Conservation (phyloP, 1,140 invertebrate genomes). For the Drosophila ambigua region DNA sequence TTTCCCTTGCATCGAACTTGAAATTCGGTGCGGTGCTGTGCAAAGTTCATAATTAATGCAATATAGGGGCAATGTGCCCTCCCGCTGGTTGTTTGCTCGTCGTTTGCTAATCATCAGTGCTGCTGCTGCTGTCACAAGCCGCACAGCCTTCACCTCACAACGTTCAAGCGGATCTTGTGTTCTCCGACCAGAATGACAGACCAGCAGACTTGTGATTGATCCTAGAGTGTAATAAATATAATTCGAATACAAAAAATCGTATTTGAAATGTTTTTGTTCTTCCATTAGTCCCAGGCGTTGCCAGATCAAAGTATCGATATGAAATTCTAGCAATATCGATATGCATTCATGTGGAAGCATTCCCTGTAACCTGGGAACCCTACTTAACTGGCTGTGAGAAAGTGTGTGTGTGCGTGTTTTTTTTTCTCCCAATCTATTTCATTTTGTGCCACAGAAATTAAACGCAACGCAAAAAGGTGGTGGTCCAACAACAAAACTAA, state of each 20-base stretch:
- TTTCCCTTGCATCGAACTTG: too few species aligned
- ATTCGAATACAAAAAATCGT: background rate
- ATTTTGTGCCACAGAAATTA: conserved; percentile 5
- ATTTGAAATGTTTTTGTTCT: background rate
- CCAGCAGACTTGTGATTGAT: conserved; percentile 22
- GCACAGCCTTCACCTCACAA: too few species aligned
- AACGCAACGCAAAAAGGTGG: conserved; percentile 8
- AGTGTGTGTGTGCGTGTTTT: conserved; percentile 36
- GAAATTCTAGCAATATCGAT: too few species aligned
- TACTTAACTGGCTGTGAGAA: conserved; percentile 4
- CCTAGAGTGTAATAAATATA: background rate
- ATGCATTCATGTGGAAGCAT: too few species aligned
- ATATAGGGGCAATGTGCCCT: too few species aligned
- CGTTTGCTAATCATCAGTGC: too few species aligned
- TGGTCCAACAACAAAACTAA: background rate
- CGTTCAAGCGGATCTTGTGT: too few species aligned
- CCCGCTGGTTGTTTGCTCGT: too few species aligned
- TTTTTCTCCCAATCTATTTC: conserved; percentile 30
- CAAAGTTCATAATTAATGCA: conserved; percentile 62
- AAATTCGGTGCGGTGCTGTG: background rate
- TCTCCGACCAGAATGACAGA: conserved; percentile 1
- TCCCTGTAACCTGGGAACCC: background rate
- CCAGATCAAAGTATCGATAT: conserved; percentile 1
- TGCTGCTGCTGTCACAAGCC: too few species aligned
- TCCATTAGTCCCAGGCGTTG: background rate